Base-by-base conservation (phyloP, 1,140 invertebrate species). In the Apis laboriosa region DNA sequence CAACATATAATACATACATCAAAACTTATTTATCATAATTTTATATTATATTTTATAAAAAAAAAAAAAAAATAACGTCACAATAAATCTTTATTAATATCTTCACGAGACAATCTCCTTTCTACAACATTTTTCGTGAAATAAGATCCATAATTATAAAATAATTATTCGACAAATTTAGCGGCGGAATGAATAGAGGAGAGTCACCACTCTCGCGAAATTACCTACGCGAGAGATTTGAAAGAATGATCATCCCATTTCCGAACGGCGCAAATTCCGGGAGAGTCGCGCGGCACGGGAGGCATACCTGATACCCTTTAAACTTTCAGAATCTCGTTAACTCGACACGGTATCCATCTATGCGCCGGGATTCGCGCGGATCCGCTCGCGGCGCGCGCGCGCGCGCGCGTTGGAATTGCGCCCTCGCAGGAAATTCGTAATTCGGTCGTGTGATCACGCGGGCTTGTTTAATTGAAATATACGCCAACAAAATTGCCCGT, bases 391-490 rank as follows among this genome's bases (percentile, higher is more conserved):
- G 17, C 12, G 58, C 71, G 34, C 58, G 73, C 60, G 58, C 63
- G n/a, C 17, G 63, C 61, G 19, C 24, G 24, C 13, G 17, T 60
- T 43, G 34, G 34, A 43, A 43, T 75, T 34, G 63, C 60, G n/a
- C 17, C 34, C 15, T 53, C 51, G 24, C 28, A 58, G 51, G 63
- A n/a, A 78, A 78, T 68, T 58, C 64, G 66, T 28, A 78, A 66
- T 71, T 34, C 49, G 7, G 28, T 56, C 51, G 34, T n/a, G 15
- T 9, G 19, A 53, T 58, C 43, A 13, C 24, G 11, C 13, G 19
- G 67, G 21, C 24, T 53, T 64, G 72, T 80, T 80, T 75, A 80
- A 80, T 80, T 80, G 71, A 80, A 80, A 80, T 49, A 80, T 49
- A 56, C 60, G 61, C 64, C 60, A 66, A 75, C 71, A 66, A 80